Evolutionary conservation across 2,113 vertebrate species (phyloP), one percentile per base, ranked within the genome.

Genomic region (Acanthochromis polyacanthus): DNA sequence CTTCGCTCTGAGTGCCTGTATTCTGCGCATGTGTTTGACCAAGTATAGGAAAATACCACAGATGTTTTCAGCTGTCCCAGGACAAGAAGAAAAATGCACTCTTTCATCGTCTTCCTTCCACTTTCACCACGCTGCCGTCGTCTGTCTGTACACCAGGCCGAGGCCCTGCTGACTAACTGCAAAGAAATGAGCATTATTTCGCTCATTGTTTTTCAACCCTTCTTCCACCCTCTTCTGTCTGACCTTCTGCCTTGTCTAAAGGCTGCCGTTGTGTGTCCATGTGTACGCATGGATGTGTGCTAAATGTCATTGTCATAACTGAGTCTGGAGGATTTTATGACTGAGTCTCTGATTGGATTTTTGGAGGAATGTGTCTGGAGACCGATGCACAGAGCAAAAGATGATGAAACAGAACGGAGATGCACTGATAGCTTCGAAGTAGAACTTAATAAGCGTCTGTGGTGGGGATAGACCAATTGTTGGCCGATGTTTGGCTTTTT

Each of bases 281-380:
- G 15, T 36, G 73, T 15, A 23, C 11, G 23, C 38, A 67, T 56
- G 68, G 50, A 59, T 82, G 74, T 66, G 86, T 78, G 82, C 78
- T 84, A 83, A 92, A 93, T 92, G 91, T 88, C 91, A 91, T 71
- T 79, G 83, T 90, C 91, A 88, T 91, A 91, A 77, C 61, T 86
- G 72, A 82, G 71, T 76, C 79, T 81, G 85, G 82, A 84, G 90
- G 90, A 85, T 89, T 91, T 91, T 81, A 85, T 71, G 19, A 8
- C 58, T 0, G 30, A 46, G 11, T 38, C 50, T 60, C 50, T 43
- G 71, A 53, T 75, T 3, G 3, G 58, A 52, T 23, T 55, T 6
- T 62, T 53, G 71, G 66, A 83, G 73, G 78, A 89, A 88, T 90
- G 83, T 11, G 40, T 81, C 51, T 46, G 62, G 62, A 89, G 28